Evolutionary conservation across 1,140 invertebrate genomes (phyloP), one percentile per base, ranked within the genome.

Genomic region (Paramacrobiotus metropolitanus): DNA sequence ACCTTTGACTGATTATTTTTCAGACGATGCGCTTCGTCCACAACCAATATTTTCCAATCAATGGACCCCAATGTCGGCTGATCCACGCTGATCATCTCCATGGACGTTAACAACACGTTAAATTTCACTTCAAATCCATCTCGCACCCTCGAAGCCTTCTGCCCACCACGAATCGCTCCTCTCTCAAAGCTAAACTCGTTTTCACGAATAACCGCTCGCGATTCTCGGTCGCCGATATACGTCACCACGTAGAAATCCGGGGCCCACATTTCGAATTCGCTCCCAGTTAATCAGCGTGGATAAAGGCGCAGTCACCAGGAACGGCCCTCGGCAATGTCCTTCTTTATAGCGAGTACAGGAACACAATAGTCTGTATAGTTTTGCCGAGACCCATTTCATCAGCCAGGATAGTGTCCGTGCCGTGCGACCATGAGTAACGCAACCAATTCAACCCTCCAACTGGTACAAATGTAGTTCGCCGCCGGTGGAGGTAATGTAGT

Each of bases 281-380:
- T 99, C 95, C 95, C 95, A 99, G 76, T 99, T 99, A 64, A 99
- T 97, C 59, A 99, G 89, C 0, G 95, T 99, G 0, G 94, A 98
- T 0, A 99, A 75, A 0, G 95, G 95, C 29, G 94, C 95, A 44
- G 87, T 87, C 15, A 81, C 87, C 44, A 99, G 75, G 73, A 98
- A 99, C 0, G 95, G 95, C 20, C 95, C 95, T 71, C 90, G 90
- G 69, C 87, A 94, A 70, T 98, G 93, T 2, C 93, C 93, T 77
- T 76, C 62, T 18, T 40, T 91, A 97, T 0, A 99, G 77, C 0
- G 93, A 97, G 72, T 98, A 95, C 0, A 99, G 78, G 75, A 99
- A 99, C 44, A 86, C 85, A 44, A 97, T 95, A 1, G 94, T 97
- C 72, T 99, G 94, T 64, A 99, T 97, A 1, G 94, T 99, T 80